phyloP scores from a whole-genome alignment of 1,140 invertebrate genomes.

The Scaptomyza pallida region DNA sequence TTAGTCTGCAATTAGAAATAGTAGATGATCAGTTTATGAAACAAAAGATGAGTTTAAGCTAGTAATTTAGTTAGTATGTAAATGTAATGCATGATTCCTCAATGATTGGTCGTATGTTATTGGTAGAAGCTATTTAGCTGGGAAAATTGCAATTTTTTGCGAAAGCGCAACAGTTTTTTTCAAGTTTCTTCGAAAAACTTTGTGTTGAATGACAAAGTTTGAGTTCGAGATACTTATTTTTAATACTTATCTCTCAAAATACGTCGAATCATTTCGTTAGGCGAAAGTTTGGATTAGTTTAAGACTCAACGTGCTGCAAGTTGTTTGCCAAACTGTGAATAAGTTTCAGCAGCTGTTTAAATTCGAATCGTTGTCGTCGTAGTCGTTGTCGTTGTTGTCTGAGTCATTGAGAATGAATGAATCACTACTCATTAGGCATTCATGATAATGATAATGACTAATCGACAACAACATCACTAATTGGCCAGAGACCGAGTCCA shows the following conservation, averaged over 20 bases:
- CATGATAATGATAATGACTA: constrained; percentile 43
- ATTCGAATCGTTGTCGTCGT: neutral
- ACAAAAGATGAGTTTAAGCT: neutral
- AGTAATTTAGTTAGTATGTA: too few relatives aligned
- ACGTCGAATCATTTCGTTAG: constrained; percentile 2
- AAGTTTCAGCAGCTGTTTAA: neutral
- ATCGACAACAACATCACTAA: constrained; percentile 35
- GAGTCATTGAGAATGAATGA: constrained; percentile 14
- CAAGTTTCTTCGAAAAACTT: too few relatives aligned
- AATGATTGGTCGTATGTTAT: too few relatives aligned
- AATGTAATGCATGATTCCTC: too few relatives aligned
- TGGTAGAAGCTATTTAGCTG: too few relatives aligned
- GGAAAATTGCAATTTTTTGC: too few relatives aligned
- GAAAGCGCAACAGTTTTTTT: too few relatives aligned
- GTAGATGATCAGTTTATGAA: constrained; percentile 15
- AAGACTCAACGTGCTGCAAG: neutral
- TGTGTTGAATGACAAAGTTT: too few relatives aligned
- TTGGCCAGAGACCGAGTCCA: constrained; percentile 4
- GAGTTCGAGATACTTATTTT: too few relatives aligned
- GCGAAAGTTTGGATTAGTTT: constrained; percentile 16
- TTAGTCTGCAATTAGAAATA: constrained; percentile 41
- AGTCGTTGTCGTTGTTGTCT: constrained; percentile 3
- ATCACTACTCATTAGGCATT: constrained; percentile 44
- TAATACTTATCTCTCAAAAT: neutral
- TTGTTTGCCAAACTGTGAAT: neutral